Evolutionary conservation across 2,888 invertebrate species (phyloP).

Genomic region (Metacarcinus magister): DNA sequence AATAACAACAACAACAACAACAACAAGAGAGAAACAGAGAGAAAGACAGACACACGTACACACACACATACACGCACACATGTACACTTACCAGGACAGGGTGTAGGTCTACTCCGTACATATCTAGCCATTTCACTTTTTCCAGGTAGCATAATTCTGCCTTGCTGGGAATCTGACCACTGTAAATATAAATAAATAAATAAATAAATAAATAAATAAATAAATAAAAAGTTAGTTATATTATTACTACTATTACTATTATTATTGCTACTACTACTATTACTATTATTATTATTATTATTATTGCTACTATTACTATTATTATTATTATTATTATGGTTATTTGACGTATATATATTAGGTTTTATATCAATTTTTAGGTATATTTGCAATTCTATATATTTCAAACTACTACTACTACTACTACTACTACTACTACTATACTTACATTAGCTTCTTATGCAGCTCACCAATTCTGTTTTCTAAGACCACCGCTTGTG

Average conservation of each 20-base stretch:
- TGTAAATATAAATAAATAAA: constrained; percentile 84
- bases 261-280: background rate
- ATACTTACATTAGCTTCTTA: constrained; percentile 92
- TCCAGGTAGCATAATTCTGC: constrained; percentile 96
- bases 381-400: too few relatives aligned
- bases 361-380: too few relatives aligned
- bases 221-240: constrained; percentile 64
- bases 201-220: too few relatives aligned
- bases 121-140: constrained; percentile 99
- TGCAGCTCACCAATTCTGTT: constrained; percentile 94
- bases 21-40: constrained; percentile 43
- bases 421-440: constrained; percentile 34
- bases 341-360: background rate
- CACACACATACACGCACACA: background rate
- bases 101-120: constrained; percentile 99
- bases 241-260: background rate
- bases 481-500: constrained; percentile 96
- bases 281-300: background rate
- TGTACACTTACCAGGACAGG: constrained; percentile 93
- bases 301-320: background rate
- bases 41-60: constrained; percentile 62
- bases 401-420: constrained; percentile 40
- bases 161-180: constrained; percentile 94
- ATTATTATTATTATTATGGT: background rate
- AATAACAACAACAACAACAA: background rate